Conservation (phyloP, 2,113 vertebrate genomes). For the Planiliza haematocheilus region DNA sequence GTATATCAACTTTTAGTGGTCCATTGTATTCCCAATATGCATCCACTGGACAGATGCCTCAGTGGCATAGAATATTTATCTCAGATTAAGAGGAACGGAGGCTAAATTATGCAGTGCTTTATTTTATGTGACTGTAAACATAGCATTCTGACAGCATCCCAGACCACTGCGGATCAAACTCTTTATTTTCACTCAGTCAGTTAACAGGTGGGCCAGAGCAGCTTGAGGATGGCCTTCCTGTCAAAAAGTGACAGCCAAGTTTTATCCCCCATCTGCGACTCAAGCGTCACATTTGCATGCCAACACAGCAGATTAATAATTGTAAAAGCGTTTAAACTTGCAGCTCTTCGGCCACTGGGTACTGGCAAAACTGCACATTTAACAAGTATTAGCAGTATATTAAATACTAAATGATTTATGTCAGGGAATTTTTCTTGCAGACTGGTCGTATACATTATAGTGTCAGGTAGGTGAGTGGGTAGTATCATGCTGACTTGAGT, state of each 20-base stretch:
- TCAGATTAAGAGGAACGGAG: constrained; percentile 54
- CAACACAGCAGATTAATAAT: constrained; percentile 26
- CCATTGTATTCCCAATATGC: constrained; percentile 77
- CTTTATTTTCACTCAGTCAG: constrained; percentile 42
- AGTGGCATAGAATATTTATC: constrained; percentile 64
- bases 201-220: constrained; percentile 46
- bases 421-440: too few species aligned
- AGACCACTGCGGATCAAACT: constrained; percentile 29
- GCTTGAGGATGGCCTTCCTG: constrained; percentile 42
- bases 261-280: constrained; percentile 32
- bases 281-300: constrained; percentile 43
- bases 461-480: too few species aligned
- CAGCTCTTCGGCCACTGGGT: too few species aligned
- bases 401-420: neutral
- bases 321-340: constrained; percentile 26
- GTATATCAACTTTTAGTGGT: constrained; percentile 84
- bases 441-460: too few species aligned
- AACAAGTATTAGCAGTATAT: neutral
- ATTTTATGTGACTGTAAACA: constrained; percentile 54
- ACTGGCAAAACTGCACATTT: neutral
- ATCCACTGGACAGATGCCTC: constrained; percentile 77
- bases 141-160: constrained; percentile 37
- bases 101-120: constrained; percentile 56
- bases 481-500: too few species aligned
- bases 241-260: constrained; percentile 45